A percentile compares a stretch with the other conserved stretches of the same genome.
These are phyloP conservation scores for Semnornis frantzii DNA, from an alignment of 2,113 vertebrate genomes.

Conservation along the genomic window DNA sequence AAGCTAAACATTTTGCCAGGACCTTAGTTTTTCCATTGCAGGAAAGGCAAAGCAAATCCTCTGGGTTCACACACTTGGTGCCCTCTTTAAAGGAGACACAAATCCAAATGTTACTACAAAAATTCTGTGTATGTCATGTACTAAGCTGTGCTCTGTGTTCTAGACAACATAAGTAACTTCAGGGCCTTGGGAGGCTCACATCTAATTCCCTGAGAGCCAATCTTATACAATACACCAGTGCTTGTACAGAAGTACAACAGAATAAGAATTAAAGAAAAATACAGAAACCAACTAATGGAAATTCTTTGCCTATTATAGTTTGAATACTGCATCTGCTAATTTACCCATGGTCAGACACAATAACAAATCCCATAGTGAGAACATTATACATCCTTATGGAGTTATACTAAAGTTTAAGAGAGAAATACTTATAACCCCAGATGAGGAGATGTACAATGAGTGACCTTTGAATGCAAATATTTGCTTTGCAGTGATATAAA, in stretches of 20 bases:
- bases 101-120: not conserved
- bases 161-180: not conserved
- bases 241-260: not conserved
- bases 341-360: not conserved
- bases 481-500: conserved; percentile 51
- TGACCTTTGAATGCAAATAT: conserved; percentile 66
- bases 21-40: not conserved
- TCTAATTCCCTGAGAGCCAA: not conserved
- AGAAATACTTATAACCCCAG: not conserved
- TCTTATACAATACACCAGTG: accelerated
- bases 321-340: conserved; percentile 13
- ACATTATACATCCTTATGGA: not conserved
- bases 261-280: not conserved
- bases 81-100: not conserved
- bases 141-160: not conserved
- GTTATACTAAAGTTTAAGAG: not conserved
- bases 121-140: not conserved
- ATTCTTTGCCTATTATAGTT: not conserved
- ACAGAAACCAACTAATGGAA: conserved; percentile 7
- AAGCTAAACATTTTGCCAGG: not conserved
- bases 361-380: not conserved
- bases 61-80: not conserved
- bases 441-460: conserved; percentile 8
- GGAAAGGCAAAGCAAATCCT: not conserved
- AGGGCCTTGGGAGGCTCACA: not conserved